Base-by-base conservation (phyloP, 2,888 invertebrate genomes). In the Tyria jacobaeae region DNA sequence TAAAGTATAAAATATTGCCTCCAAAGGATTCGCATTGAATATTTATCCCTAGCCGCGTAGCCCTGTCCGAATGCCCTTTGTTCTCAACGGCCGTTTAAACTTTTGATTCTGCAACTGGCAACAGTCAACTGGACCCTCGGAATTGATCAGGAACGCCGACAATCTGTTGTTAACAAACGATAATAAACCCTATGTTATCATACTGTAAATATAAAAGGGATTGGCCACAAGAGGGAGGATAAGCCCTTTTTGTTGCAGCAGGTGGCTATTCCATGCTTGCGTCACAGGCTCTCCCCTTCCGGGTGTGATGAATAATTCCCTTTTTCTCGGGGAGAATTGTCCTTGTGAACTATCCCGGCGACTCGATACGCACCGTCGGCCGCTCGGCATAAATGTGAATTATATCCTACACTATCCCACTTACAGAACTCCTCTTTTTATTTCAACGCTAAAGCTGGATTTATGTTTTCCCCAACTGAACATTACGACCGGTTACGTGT, bases 221-320 rank as follows among this genome's bases (percentile, higher is more conserved):
- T 62, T 47, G 64, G 24, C 44, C 25, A 2, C 21, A 31, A 14
- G 41, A 14, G 44, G 75, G 80, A 60, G 59, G 78, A 84, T 91
- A 79, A 57, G 84, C 62, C 85, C 55, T 84, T 88, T 68, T 64
- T 61, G 27, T 66, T 72, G 73, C 63, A 78, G 82, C 87, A 86
- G 87, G 87, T 89, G 90, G 90, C 89, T 88, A 90, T 91, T 89
- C 92, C 88, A 88, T 88, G 87, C 91, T 94, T 93, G 93, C 94
- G 93, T 92, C 94, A 93, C 87, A 89, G 88, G 81, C 89, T 93
- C 93, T 93, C 93, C 94, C 93, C 93, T 94, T 94, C 94, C 94
- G 94, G 93, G 94, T 93, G 92, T 90, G 93, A 93, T 94, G 93
- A 94, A 94, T 94, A 93, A 94, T 94, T 93, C 93, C 89, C 89